These are phyloP conservation scores for Pandemis heparana DNA, from an alignment of 2,888 invertebrate species.

Conservation along the genomic window DNA sequence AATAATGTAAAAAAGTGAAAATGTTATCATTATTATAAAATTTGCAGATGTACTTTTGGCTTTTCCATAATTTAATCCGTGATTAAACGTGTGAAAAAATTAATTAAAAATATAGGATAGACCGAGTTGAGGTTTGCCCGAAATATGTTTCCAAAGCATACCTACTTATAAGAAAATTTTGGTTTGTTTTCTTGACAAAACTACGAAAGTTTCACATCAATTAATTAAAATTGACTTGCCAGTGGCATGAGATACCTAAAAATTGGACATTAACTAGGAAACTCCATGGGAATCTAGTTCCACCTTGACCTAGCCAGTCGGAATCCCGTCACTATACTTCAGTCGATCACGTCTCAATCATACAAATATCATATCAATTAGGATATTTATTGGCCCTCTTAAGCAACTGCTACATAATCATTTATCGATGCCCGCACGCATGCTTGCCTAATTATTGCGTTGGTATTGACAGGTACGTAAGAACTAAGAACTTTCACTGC, in stretches of 20 bases:
- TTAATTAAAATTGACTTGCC: too few species aligned
- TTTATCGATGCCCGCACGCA: slow-evolving; percentile 62
- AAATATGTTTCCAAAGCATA: too few species aligned
- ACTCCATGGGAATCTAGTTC: background rate
- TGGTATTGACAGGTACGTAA: slow-evolving; percentile 46
- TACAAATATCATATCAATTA: slow-evolving; percentile 25
- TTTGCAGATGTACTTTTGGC: too few species aligned
- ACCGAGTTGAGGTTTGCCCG: too few species aligned
- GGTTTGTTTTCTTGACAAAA: too few species aligned
- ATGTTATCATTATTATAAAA: too few species aligned
- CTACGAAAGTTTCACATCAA: too few species aligned
- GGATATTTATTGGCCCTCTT: slow-evolving; percentile 3
- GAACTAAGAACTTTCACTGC: slow-evolving; percentile 62
- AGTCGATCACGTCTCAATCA: slow-evolving; percentile 25
- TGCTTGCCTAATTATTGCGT: slow-evolving; percentile 48
- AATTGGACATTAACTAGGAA: background rate
- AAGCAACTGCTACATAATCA: slow-evolving; percentile 48
- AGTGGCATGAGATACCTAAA: background rate
- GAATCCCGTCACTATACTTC: background rate
- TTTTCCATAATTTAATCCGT: too few species aligned
- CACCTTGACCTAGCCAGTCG: slow-evolving; percentile 10
- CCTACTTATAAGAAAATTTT: too few species aligned
- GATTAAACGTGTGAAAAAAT: too few species aligned
- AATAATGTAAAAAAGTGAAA: too few species aligned
- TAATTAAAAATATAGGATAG: too few species aligned